These are phyloP conservation scores for Anser cygnoides DNA, from an alignment of 2,113 vertebrate genomes.

Conservation along the genomic window DNA sequence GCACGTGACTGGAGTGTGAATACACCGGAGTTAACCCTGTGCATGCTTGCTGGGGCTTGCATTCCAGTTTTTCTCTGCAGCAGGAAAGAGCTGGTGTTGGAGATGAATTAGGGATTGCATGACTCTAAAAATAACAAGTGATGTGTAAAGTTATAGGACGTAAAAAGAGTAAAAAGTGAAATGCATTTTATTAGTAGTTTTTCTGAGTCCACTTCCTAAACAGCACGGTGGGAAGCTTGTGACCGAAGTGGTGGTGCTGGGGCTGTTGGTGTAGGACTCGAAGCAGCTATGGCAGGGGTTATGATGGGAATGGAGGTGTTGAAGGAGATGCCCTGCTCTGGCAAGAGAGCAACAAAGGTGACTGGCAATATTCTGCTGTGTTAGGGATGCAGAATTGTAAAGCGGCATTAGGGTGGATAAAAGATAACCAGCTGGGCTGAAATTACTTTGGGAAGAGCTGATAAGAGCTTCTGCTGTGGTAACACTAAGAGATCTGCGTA, in stretches of 20 bases:
- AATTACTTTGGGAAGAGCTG: slow-evolving; percentile 55
- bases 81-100: neutral
- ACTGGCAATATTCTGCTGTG: slow-evolving; percentile 50
- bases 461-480: slow-evolving; percentile 47
- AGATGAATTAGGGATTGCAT: neutral
- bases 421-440: slow-evolving; percentile 55
- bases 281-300: neutral
- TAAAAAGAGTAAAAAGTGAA: neutral
- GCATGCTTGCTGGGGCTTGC: fast-evolving
- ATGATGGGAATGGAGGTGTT: neutral
- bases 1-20: neutral
- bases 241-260: neutral
- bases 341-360: slow-evolving; percentile 35
- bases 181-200: neutral
- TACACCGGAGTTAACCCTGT: neutral
- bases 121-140: neutral
- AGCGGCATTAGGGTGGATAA: slow-evolving; percentile 69
- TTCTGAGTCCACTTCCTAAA: neutral
- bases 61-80: neutral
- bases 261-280: neutral
- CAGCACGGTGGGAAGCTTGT: neutral
- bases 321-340: neutral
- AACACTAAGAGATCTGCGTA: neutral
- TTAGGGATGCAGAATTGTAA: slow-evolving; percentile 44
- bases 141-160: neutral